phyloP scores from a whole-genome alignment of 1,140 invertebrate genomes.

The Vanessa tameamea region DNA sequence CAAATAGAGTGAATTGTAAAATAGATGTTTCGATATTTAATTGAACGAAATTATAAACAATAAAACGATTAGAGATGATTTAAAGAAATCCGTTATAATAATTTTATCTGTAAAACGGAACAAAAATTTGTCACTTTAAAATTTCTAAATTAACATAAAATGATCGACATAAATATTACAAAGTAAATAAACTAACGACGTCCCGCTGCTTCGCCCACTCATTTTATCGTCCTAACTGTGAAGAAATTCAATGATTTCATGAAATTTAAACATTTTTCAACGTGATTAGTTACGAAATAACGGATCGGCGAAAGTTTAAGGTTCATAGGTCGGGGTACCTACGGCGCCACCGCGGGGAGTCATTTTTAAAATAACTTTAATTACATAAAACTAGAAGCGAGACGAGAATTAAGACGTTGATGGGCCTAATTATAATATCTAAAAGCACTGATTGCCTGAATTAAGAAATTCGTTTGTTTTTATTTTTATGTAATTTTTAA shows the following conservation, averaged over 20 bases:
- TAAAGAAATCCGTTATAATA: neutral
- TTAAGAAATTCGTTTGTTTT: neutral
- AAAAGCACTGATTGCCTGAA: neutral
- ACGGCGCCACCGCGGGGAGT: constrained; percentile 19
- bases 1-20: too few relatives aligned
- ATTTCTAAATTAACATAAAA: constrained; percentile 18
- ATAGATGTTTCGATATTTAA: neutral
- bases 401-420: constrained; percentile 16
- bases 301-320: constrained; percentile 13
- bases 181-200: constrained; percentile 24
- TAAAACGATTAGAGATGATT: neutral
- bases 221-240: neutral
- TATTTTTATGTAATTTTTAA: neutral
- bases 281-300: constrained; percentile 24
- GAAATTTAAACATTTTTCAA: neutral
- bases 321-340: constrained; percentile 26
- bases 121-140: constrained; percentile 7
- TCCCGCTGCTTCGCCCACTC: constrained; percentile 28
- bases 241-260: constrained; percentile 13
- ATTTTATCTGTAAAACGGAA: constrained; percentile 7
- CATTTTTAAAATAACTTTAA: constrained; percentile 12
- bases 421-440: constrained; percentile 16
- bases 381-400: constrained; percentile 29
- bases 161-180: neutral
- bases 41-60: neutral